A percentile compares a stretch with the other conserved stretches of the same genome.
phyloP scores from a whole-genome alignment of 1,140 invertebrate genomes.

The Caenorhabditis remanei region DNA sequence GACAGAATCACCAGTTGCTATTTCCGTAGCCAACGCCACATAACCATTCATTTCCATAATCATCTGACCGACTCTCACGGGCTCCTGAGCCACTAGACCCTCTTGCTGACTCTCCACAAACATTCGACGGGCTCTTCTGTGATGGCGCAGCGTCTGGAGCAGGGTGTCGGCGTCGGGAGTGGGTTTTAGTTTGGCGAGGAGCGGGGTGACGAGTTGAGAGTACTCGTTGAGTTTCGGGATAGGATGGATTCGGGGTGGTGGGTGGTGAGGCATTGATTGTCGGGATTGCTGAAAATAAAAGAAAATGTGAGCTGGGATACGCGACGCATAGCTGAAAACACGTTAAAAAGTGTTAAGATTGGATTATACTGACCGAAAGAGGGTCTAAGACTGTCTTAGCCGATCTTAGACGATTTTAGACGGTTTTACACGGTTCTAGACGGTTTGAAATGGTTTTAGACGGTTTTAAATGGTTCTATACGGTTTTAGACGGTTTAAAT shows the following conservation, averaged over 20 bases:
- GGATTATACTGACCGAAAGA: no score
- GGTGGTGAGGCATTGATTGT: background rate
- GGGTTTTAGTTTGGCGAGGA: background rate
- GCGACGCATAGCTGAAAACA: no score
- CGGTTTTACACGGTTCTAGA: no score
- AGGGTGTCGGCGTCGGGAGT: constrained; percentile 20
- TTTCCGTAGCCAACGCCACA: background rate
- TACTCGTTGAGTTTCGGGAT: constrained; percentile 20
- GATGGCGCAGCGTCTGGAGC: background rate
- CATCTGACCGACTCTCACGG: background rate
- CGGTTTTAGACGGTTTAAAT: no score
- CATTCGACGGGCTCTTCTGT: background rate
- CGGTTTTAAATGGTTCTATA: no score
- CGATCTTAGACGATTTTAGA: no score
- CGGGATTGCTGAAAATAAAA: constrained; percentile 12
- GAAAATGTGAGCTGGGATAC: no score
- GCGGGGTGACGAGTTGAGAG: background rate
- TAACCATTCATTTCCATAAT: constrained; percentile 26
- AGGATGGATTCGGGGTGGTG: background rate
- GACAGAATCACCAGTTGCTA: background rate
- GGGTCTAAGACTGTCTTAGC: no score
- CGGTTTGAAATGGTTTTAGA: no score
- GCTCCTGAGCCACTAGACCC: background rate
- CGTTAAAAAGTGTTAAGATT: no score
- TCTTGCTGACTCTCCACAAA: background rate